Percentiles rank a stretch among this genome's conserved stretches.
Conservation (phyloP, 2,113 vertebrate species). For the Phrynocephalus versicolor region DNA sequence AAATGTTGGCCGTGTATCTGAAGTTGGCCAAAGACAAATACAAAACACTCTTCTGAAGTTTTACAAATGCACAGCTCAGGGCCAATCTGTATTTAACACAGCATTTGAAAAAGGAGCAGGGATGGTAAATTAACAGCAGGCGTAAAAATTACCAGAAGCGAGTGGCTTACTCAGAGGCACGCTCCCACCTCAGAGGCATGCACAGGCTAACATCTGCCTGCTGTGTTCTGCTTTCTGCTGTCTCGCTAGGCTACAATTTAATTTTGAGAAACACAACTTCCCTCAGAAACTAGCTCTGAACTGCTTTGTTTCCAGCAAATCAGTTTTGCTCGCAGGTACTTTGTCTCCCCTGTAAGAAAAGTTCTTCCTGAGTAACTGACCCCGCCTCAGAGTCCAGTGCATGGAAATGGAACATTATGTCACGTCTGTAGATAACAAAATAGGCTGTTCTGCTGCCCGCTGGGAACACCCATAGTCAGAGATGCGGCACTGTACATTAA, state of each 20-base stretch:
- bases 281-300: not conserved
- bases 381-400: constrained; percentile 19
- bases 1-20: not conserved
- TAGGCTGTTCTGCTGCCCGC: not conserved
- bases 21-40: not conserved
- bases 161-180: constrained; percentile 29
- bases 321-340: constrained; percentile 25
- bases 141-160: constrained; percentile 20
- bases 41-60: constrained; percentile 5
- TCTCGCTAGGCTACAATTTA: not conserved
- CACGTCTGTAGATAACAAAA: constrained; percentile 41
- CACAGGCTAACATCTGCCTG: constrained; percentile 5
- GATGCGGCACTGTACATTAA: constrained; percentile 48
- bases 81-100: not conserved
- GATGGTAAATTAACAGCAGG: constrained; percentile 5
- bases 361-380: constrained; percentile 48
- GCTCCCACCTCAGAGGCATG: constrained; percentile 23
- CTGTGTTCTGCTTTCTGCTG: constrained; percentile 21
- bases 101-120: constrained; percentile 21
- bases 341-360: constrained; percentile 44
- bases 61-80: not conserved
- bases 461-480: constrained; percentile 42
- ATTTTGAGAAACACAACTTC: not conserved
- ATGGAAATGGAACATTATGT: constrained; percentile 51
- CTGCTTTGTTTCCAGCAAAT: constrained; percentile 27